Evolutionary conservation across 2,888 invertebrate species (phyloP).

Genomic region (Rhagonycha lutea): DNA sequence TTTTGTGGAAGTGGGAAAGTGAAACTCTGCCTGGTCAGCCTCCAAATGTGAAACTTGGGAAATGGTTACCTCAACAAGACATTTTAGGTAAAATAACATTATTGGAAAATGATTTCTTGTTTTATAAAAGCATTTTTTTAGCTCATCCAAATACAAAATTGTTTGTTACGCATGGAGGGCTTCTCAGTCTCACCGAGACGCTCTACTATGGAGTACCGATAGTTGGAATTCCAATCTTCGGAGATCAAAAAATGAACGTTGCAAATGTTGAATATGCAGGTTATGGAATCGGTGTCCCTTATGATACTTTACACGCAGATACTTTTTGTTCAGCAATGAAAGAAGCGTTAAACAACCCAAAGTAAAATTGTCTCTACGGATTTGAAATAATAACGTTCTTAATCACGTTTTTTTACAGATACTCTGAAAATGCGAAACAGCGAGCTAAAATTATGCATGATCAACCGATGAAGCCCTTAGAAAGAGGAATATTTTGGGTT

Average conservation of each 20-base stretch:
- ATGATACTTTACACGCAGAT: slow-evolving; percentile 51
- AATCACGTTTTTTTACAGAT: too few relatives aligned
- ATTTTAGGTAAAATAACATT: slow-evolving; percentile 10
- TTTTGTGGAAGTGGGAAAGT: slow-evolving; percentile 51
- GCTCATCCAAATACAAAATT: not conserved
- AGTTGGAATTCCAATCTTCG: slow-evolving; percentile 6
- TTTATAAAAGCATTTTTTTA: not conserved
- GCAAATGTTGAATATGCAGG: slow-evolving; percentile 38
- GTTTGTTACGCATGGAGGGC: slow-evolving; percentile 1
- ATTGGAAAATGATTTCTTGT: not conserved
- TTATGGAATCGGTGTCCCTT: slow-evolving; percentile 48
- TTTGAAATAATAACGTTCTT: too few relatives aligned
- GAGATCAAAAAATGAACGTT: slow-evolving; percentile 17
- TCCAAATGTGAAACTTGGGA: slow-evolving; percentile 16
- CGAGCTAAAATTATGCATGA: slow-evolving; percentile 37
- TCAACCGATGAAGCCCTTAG: slow-evolving; percentile 35
- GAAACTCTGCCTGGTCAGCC: slow-evolving; percentile 6
- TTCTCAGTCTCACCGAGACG: slow-evolving; percentile 8
- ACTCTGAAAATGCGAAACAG: slow-evolving; percentile 30
- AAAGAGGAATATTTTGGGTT: slow-evolving; percentile 39
- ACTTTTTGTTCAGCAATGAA: slow-evolving; percentile 48
- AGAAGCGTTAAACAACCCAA: slow-evolving; percentile 48
- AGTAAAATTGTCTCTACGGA: slow-evolving; percentile 23
- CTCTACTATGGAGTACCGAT: slow-evolving; percentile 10
- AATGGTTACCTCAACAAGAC: slow-evolving; percentile 27